These are phyloP conservation scores for Anthonomus grandis DNA, from an alignment of 1,140 invertebrate species.

Conservation along the genomic window DNA sequence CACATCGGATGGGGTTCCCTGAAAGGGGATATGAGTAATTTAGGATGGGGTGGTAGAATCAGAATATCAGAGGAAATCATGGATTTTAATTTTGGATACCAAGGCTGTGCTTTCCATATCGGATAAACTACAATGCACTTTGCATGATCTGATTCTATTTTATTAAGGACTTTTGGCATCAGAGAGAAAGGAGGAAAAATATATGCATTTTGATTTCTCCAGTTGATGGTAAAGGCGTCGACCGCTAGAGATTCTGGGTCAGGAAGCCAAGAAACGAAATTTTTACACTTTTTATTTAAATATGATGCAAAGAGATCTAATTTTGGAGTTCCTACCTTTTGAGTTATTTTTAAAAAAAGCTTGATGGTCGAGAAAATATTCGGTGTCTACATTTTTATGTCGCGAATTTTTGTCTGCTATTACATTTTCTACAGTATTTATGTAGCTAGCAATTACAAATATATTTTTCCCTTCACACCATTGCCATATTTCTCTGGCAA, in stretches of 20 bases:
- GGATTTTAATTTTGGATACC: conserved; percentile 31
- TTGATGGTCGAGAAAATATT: too few species aligned
- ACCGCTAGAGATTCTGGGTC: conserved; percentile 4
- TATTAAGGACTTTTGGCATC: conserved; percentile 21
- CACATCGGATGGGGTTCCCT: conserved; percentile 5
- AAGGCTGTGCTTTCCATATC: conserved; percentile 34
- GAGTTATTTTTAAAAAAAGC: too few species aligned
- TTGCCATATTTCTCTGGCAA: too few species aligned
- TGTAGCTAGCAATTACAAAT: too few species aligned
- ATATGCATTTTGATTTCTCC: conserved; percentile 12
- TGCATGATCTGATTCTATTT: conserved; percentile 30
- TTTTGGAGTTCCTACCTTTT: too few species aligned
- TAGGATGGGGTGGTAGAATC: background rate
- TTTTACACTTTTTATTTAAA: conserved; percentile 15
- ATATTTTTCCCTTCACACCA: too few species aligned
- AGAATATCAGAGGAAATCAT: background rate
- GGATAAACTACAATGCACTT: conserved; percentile 34
- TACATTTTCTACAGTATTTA: too few species aligned
- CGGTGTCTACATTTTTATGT: too few species aligned
- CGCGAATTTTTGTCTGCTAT: too few species aligned
- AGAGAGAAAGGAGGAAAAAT: conserved; percentile 31
- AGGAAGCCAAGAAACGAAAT: conserved; percentile 15
- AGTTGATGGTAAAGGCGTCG: conserved; percentile 21
- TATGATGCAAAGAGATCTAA: conserved; percentile 22
- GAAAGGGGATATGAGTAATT: background rate